Base-by-base conservation (phyloP, 2,888 invertebrate genomes). In the Pseudococcus longispinus region DNA sequence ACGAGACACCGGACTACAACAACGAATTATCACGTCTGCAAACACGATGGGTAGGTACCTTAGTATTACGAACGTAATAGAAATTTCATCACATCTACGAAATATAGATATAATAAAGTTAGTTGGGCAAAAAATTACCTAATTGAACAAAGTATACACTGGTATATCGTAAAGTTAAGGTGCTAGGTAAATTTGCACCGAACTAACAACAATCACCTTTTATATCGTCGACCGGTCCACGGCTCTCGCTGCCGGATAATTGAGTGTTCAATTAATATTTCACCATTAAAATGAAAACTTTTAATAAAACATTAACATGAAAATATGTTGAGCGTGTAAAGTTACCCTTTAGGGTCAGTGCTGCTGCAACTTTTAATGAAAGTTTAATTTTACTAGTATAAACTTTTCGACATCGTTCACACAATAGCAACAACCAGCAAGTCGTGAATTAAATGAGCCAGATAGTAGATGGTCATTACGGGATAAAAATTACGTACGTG, bases 271-370 rank as follows among this genome's bases (percentile, higher is more conserved):
- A 80, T 80, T 80, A 80, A 80, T 80, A 80, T 80, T 80, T 80
- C 77, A 29, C 77, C 42, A 80, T 80, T 80, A 80, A 42, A 80
- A 80, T 80, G 77, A 80, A 80, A 80, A 80, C 77, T 80, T 80
- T 80, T 80, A 80, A 80, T 80, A 80, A 80, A 80, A 42, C 77
- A 80, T 80, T 80, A 80, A 20, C 42, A 80, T 80, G 77, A 80
- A 80, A 80, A 80, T 80, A 80, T 80, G 77, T 80, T 80, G 77
- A 80, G 77, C 77, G 77, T 42, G 77, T 80, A 80, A 80, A 80
- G 77, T 80, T 80, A 80, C 77, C 77, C 77, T 80, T 80, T 80
- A 42, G 77, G 77, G 77, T 80, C 77, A 80, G 29, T 80, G 13
- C 44, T 15, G 44, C 37, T 1, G 77, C 77, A 80, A 80, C 29